These are phyloP conservation scores for Saguinus midas DNA, from an alignment of 2,113 vertebrate species.

Conservation along the genomic window DNA sequence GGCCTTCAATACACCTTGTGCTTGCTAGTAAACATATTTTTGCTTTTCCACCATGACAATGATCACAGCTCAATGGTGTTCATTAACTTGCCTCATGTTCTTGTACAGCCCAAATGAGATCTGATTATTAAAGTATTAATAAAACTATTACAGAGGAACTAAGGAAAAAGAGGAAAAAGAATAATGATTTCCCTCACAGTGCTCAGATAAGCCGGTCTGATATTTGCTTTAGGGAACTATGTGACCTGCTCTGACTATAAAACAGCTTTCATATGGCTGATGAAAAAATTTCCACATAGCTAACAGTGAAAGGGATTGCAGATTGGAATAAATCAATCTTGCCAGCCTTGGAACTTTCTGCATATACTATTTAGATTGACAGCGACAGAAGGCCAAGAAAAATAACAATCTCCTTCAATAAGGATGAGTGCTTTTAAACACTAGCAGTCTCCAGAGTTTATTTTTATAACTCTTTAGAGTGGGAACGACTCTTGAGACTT, in stretches of 20 bases:
- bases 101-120: conserved; percentile 40
- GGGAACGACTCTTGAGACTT: neutral
- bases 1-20: neutral
- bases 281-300: conserved; percentile 51
- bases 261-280: conserved; percentile 51
- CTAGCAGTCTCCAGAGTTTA: neutral
- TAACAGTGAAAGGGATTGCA: neutral
- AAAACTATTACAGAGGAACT: conserved; percentile 35
- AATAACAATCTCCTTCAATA: neutral
- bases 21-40: neutral
- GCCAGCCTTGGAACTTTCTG: neutral
- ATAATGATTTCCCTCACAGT: neutral
- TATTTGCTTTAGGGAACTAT: conserved; percentile 57
- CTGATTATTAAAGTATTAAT: conserved; percentile 49
- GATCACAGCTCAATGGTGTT: neutral
- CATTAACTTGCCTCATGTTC: conserved; percentile 49
- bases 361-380: neutral
- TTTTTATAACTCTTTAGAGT: neutral
- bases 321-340: conserved; percentile 18
- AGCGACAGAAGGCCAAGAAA: neutral
- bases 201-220: conserved; percentile 36
- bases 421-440: neutral
- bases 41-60: neutral
- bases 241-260: conserved; percentile 55
- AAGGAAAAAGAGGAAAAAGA: conserved; percentile 39